Base-by-base conservation (phyloP, 1,140 invertebrate genomes). In the Triops cancriformis region DNA sequence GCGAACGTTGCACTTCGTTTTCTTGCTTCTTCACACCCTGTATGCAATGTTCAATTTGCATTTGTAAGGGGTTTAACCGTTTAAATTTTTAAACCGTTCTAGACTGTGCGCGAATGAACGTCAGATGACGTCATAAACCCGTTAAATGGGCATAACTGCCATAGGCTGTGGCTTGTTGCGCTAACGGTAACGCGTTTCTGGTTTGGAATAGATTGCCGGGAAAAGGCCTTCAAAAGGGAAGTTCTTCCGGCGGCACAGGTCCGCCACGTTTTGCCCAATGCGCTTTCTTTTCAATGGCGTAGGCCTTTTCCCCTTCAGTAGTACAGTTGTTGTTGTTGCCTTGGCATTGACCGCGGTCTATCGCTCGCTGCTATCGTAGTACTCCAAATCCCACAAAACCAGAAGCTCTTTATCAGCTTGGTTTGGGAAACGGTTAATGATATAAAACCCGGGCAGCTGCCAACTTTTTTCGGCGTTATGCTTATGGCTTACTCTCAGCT, bases 331-430 rank as follows among this genome's bases (percentile, higher is more conserved):
- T 23, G 51, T 64, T 64, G 51, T 64, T 64, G 51, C 51, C 51
- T 64, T 64, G 51, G 51, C 51, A 64, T 64, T 64, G 51, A 64
- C 51, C 51, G 51, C 51, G 51, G 51, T 64, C 51, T 64, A 64
- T 64, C 51, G 51, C 51, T 37, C 31, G 31, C 51, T 64, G 51
- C 51, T 64, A 64, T 64, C 51, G 51, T 64, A 64, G 31, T 64
- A 64, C 51, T 14, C 14, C 18, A 64, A 37, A 37, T 7, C 51
- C 51, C 51, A 64, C 51, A 64, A 64, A 64, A 64, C 51, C 51
- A 64, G 23, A 64, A 18, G 51, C 51, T 18, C 51, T 64, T 64
- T 64, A 64, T 64, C 51, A 64, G n/a, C 18, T 45, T 45, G 43
- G 43, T 64, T 23, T 64, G 23, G 51, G 51, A 64, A 64, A 64